Base-by-base conservation (phyloP, 2,797 vertebrate genomes). In the Hafferia zeledoni region DNA sequence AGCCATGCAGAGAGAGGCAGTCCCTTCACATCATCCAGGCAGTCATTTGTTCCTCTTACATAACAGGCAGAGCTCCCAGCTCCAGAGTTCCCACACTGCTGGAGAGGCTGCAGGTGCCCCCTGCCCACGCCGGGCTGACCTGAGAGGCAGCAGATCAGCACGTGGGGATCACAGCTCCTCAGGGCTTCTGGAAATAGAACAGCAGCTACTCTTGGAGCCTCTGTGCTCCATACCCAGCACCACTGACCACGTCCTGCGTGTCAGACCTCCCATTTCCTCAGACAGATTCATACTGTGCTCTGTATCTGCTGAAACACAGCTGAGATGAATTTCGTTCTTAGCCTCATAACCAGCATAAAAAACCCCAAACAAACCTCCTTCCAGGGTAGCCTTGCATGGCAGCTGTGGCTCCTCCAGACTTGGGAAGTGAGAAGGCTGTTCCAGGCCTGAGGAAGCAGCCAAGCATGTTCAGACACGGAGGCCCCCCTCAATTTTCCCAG, bases 221-320 rank as follows among this genome's bases (percentile, higher is more conserved):
- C 2, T 0, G 8, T 2, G 2, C 89, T 33, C 44, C 22, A 44
- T 3, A 69, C 0, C 47, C 74, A 85, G 76, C 19, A 3, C 33
- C 5, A 0, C 77, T 19, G 53, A 64, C 20, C 71, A 63, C n/a
- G 22, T 17, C 79, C 69, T 75, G 30, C 2, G 0, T 22, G 6
- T 6, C 16, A 70, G 41, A 49, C 43, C 23, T 76, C 43, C 53
- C 27, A 23, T 33, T 75, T 65, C 79, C 81, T 64, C 64, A 60
- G 88, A 37, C 30, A 57, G 35, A 75, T 74, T 74, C 23, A 28
- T 14, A 28, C 2, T 12, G 56, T 17, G 2, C 31, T 76, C 14
- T 0, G 0, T 10, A 31, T 13, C 60, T 20, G 28, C 9, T 0
- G n/a, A n/a, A n/a, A n/a, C n/a, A n/a, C n/a, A n/a, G n/a, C n/a